phyloP scores from a whole-genome alignment of 2,797 vertebrate species.

The Arctocebus calabarensis region DNA sequence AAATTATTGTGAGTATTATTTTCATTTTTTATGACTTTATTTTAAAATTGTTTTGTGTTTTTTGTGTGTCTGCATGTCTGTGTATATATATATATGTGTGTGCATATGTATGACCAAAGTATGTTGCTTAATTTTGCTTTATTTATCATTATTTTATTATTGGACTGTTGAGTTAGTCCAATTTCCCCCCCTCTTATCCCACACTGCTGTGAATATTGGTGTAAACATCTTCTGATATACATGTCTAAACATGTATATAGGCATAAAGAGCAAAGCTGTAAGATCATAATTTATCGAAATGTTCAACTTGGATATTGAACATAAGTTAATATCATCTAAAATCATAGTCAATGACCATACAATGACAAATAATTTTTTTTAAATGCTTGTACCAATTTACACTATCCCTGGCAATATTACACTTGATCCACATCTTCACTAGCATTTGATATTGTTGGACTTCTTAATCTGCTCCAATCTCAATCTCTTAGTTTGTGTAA shows the following conservation, averaged over 20 bases:
- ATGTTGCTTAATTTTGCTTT: not conserved
- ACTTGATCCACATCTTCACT: not conserved
- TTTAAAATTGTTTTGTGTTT: not conserved
- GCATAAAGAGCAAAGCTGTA: not conserved
- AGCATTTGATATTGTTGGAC: not conserved
- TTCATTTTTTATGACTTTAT: not conserved
- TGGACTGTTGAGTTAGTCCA: not conserved
- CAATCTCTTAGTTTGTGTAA: not conserved
- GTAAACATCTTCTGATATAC: not conserved
- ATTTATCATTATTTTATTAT: not conserved
- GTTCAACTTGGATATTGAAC: not conserved
- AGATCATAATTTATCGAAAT: slow-evolving; percentile 10
- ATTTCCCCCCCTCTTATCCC: not conserved
- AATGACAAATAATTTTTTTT: not conserved
- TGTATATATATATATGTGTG: not conserved
- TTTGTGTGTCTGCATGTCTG: not conserved
- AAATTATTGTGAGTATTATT: not conserved
- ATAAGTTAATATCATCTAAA: not conserved
- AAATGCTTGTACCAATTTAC: not conserved
- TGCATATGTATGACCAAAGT: not conserved
- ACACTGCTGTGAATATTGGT: not conserved
- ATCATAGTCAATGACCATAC: not conserved
- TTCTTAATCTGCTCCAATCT: not conserved
- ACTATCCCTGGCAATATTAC: not conserved
- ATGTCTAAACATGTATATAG: not conserved